phyloP scores from a whole-genome alignment of 1,140 invertebrate species.

The Diachasma alloeum region DNA sequence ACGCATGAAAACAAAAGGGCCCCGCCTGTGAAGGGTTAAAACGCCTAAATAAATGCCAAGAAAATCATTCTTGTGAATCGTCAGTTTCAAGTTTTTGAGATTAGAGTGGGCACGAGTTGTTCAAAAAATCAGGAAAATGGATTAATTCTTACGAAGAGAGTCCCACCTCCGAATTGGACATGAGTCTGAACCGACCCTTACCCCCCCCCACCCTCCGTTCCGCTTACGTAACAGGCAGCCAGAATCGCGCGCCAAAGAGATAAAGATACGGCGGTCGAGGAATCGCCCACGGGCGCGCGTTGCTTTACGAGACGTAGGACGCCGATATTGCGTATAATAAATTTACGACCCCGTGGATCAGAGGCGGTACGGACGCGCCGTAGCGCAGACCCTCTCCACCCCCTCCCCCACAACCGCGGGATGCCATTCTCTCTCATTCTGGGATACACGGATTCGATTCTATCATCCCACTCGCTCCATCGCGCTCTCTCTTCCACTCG shows the following conservation, averaged over 20 bases:
- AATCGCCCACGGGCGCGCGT: constrained; percentile 21
- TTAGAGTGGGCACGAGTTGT: too few species aligned
- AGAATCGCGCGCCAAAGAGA: constrained; percentile 24
- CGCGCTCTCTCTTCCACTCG: constrained; percentile 1
- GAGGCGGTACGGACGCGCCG: constrained; percentile 20
- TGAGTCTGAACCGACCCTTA: neutral
- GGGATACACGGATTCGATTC: neutral
- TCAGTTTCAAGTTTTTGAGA: too few species aligned
- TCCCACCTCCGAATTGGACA: too few species aligned
- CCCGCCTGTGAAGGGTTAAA: too few species aligned
- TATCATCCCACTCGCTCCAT: neutral
- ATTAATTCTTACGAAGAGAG: too few species aligned
- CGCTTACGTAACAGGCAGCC: constrained; percentile 31
- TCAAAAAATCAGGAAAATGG: too few species aligned
- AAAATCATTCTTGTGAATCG: too few species aligned
- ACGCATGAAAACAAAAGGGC: too few species aligned
- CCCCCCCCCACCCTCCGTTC: neutral
- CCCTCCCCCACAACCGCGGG: neutral
- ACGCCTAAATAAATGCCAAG: too few species aligned
- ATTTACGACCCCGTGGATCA: constrained; percentile 31
- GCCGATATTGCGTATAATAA: constrained; percentile 41
- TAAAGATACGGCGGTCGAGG: constrained; percentile 24
- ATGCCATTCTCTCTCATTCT: constrained; percentile 2
- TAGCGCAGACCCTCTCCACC: neutral
- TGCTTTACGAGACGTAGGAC: constrained; percentile 35